Base-by-base conservation (phyloP, 2,888 invertebrate species). In the Bibio marci region DNA sequence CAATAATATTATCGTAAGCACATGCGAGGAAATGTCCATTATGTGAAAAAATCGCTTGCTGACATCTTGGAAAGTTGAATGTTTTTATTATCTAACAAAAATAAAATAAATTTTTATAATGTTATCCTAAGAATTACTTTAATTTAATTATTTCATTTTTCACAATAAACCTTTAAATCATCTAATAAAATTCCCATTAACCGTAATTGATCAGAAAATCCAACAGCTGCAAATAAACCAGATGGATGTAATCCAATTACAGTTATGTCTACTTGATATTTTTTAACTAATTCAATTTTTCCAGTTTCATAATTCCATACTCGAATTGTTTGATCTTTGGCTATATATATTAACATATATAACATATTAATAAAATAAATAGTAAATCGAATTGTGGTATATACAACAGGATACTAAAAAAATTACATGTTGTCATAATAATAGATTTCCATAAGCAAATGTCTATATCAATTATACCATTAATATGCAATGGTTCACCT, bases 301-400 rank as follows among this genome's bases (percentile, higher is more conserved):
- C 80, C 78, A 0, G 78, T 80, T 60, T 87, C 80, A 55, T 86
- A 92, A 56, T 94, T 87, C 92, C 94, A 94, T 34, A 94, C 71
- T 38, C 88, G 70, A 36, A 94, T 73, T 28, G 85, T 86, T 47
- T 83, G 74, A 57, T 94, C 94, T 35, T 71, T 64, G 44, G 73
- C 71, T 33, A 22, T 22, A 22, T 22, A 22, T 22, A 6, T 22
- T 22, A 22, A n/a, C 82, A 81, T 41, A 40, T 15, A 17, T 17
- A 13, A 4, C 7, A 39, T n/a, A n/a, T n/a, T n/a, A n/a, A n/a
- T n/a, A n/a, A n/a, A n/a, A n/a, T n/a, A n/a, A n/a, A n/a, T n/a
- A n/a, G 62, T 10, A 37, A 30, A 10, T 10, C 13, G 4, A 15
- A 36, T 32, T n/a, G 10, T 37, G 27, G 7, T 13, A 27, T 26